Percentiles rank a stretch among this genome's conserved stretches.
phyloP scores from a whole-genome alignment of 2,888 invertebrate genomes.

The Drosophila nigricruria region DNA sequence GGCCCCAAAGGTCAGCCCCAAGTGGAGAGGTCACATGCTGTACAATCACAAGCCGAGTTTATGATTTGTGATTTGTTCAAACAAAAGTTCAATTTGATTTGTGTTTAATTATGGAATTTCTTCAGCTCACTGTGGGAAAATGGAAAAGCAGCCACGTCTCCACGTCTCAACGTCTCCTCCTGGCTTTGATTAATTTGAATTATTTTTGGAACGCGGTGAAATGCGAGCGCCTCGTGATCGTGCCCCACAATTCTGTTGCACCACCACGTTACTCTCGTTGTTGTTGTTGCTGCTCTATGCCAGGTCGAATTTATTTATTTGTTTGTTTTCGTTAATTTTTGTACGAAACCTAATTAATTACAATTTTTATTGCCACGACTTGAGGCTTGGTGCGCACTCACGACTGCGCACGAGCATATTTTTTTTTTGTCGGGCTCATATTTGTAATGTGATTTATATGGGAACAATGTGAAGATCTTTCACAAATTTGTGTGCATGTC shows the following conservation, averaged over 20 bases:
- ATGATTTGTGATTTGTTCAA: slow-evolving; percentile 35
- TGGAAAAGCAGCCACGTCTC: slow-evolving; percentile 34
- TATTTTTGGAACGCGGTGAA: slow-evolving; percentile 73
- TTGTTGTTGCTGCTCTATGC: slow-evolving; percentile 23
- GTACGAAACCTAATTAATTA: slow-evolving; percentile 74
- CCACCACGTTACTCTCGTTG: slow-evolving; percentile 5
- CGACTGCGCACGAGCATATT: slow-evolving; percentile 31
- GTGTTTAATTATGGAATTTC: slow-evolving; percentile 53
- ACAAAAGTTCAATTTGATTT: slow-evolving; percentile 50
- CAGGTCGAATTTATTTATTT: slow-evolving; percentile 68
- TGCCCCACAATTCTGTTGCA: slow-evolving; percentile 28
- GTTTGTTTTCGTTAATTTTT: slow-evolving; percentile 60
- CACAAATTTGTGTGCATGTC: slow-evolving; percentile 22
- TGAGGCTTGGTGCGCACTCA: slow-evolving; percentile 51
- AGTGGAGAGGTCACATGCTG: slow-evolving; percentile 9
- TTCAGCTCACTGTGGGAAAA: slow-evolving; percentile 41
- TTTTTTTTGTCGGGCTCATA: slow-evolving; percentile 24
- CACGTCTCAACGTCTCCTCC: slow-evolving; percentile 18
- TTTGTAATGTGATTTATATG: slow-evolving; percentile 70
- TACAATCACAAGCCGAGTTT: neutral
- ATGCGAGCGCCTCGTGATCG: slow-evolving; percentile 54
- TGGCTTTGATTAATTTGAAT: slow-evolving; percentile 73
- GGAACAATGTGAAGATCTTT: slow-evolving; percentile 53
- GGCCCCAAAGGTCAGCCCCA: slow-evolving; percentile 9
- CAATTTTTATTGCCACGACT: slow-evolving; percentile 74